Percentiles rank a stretch among this genome's conserved stretches.
Evolutionary conservation across 2,797 vertebrate species (phyloP).

Genomic region (Oreonectes daqikongensis): DNA sequence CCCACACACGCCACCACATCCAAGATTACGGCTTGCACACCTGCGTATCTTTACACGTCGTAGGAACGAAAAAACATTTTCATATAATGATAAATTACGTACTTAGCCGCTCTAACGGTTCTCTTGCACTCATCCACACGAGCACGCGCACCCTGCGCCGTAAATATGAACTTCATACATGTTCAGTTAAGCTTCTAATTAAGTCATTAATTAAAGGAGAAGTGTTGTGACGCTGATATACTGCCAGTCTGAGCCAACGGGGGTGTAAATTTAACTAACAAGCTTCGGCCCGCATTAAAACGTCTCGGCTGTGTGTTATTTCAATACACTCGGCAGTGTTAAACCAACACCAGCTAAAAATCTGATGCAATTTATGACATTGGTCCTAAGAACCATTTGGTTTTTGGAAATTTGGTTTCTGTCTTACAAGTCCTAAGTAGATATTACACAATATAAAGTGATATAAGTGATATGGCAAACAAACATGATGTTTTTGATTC

Average conservation of each 20-base stretch:
- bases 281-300: constrained; percentile 16
- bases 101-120: constrained; percentile 40
- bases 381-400: neutral
- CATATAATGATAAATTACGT: constrained; percentile 10
- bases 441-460: neutral
- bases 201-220: constrained; percentile 60
- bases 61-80: neutral
- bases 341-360: constrained; percentile 11
- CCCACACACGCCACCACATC: constrained; percentile 37
- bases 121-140: constrained; percentile 25
- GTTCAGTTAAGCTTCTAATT: constrained; percentile 60
- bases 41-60: neutral
- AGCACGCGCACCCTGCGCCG: constrained; percentile 24
- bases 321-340: constrained; percentile 26
- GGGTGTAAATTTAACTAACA: constrained; percentile 48
- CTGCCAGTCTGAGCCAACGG: constrained; percentile 31
- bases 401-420: neutral
- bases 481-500: neutral
- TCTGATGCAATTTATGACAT: constrained; percentile 12
- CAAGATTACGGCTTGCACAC: constrained; percentile 2
- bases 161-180: constrained; percentile 59
- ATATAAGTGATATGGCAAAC: neutral
- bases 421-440: neutral
- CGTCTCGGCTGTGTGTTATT: constrained; percentile 2
- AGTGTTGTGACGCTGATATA: constrained; percentile 46